Conservation (phyloP, 1,140 invertebrate species). For the Zaprionus vittiger region DNA sequence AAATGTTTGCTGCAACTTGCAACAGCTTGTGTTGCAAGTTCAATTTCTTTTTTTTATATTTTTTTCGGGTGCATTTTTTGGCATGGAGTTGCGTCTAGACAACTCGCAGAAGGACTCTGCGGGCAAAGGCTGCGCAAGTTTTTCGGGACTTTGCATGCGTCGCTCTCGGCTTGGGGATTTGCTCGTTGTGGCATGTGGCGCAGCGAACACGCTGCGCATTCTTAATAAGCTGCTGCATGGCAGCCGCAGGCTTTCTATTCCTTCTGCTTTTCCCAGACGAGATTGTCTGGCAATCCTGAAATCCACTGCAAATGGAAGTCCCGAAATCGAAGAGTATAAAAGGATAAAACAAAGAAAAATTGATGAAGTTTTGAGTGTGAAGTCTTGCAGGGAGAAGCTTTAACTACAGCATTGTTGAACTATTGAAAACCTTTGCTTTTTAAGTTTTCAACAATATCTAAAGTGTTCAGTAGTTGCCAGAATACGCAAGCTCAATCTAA, state of each 20-base stretch:
- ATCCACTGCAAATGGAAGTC: constrained; percentile 9
- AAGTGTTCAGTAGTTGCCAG: no score
- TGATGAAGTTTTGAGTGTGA: background rate
- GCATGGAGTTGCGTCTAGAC: constrained; percentile 42
- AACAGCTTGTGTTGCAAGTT: background rate
- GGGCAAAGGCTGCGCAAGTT: constrained; percentile 1
- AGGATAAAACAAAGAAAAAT: background rate
- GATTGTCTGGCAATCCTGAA: constrained; percentile 9
- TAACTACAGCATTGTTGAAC: background rate
- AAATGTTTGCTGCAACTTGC: constrained; percentile 3
- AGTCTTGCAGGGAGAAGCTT: background rate
- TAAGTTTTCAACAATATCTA: no score
- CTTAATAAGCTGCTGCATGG: constrained; percentile 55
- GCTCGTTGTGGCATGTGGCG: constrained; percentile 32
- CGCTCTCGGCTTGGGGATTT: constrained; percentile 52
- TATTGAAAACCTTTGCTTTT: no score
- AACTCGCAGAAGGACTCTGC: background rate
- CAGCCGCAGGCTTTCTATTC: background rate
- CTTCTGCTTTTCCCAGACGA: background rate
- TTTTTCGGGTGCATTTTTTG: background rate
- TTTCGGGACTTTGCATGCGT: constrained; percentile 38
- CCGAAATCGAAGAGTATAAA: background rate
- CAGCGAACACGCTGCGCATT: constrained; percentile 71
- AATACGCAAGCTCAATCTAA: no score
- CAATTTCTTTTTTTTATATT: background rate